These are phyloP conservation scores for Amazona vittata DNA, from an alignment of 2,113 vertebrate genomes.

Conservation along the genomic window DNA sequence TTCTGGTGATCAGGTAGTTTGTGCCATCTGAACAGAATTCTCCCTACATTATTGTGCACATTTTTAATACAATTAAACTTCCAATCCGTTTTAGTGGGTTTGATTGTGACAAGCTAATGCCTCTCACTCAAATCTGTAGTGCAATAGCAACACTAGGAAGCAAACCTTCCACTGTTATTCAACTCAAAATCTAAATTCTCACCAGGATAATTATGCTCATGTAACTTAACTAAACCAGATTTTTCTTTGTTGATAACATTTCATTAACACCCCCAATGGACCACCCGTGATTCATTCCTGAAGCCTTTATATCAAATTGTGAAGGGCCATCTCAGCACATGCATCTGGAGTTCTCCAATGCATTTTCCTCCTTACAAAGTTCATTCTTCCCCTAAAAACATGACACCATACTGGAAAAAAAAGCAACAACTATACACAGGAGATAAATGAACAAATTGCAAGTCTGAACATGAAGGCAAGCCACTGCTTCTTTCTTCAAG, in stretches of 20 bases:
- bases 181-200: neutral
- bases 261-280: neutral
- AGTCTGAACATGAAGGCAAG: neutral
- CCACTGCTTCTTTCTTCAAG: neutral
- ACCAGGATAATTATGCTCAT: neutral
- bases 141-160: neutral
- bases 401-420: neutral
- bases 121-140: neutral
- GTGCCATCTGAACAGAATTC: neutral
- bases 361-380: neutral
- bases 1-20: neutral
- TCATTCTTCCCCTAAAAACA: neutral
- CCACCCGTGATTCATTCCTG: neutral
- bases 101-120: neutral
- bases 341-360: neutral
- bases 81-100: neutral
- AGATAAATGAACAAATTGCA: neutral
- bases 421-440: neutral
- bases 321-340: neutral
- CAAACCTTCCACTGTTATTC: neutral
- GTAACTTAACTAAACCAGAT: neutral
- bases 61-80: neutral
- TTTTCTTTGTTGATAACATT: neutral
- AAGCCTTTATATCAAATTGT: neutral
- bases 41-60: neutral